Percentiles rank a stretch among this genome's conserved stretches.
Evolutionary conservation across 2,797 vertebrate species (phyloP).

Genomic region (Mormyrops attenuatus): DNA sequence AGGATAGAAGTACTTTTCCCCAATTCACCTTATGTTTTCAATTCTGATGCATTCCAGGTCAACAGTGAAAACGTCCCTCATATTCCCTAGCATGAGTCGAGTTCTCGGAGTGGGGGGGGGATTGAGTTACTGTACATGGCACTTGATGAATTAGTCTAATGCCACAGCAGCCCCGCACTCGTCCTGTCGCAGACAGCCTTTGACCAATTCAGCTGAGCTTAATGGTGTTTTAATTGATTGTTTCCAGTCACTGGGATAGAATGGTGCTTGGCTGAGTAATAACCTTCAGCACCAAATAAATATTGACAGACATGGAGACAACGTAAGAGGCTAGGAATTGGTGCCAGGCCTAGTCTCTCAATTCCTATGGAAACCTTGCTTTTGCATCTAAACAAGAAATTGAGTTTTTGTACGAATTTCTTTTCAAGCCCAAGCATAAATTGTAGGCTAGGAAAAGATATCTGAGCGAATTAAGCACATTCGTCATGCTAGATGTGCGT

Average conservation of each 20-base stretch:
- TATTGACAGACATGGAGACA: slow-evolving; percentile 45
- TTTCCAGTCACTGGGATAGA: slow-evolving; percentile 35
- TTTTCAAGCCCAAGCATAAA: neutral
- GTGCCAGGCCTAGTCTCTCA: neutral
- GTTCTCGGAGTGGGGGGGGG: neutral
- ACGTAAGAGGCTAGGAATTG: slow-evolving; percentile 37
- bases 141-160: slow-evolving; percentile 5
- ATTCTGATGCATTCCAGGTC: neutral
- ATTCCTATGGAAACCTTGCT: neutral
- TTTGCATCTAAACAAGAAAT: neutral
- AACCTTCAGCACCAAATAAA: slow-evolving; percentile 39
- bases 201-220: slow-evolving; percentile 39
- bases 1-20: neutral
- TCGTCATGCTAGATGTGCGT: slow-evolving; percentile 15
- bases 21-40: neutral
- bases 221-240: slow-evolving; percentile 57
- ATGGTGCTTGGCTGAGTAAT: slow-evolving; percentile 37
- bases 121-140: neutral
- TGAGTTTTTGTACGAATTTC: neutral
- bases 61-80: neutral
- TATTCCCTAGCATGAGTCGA: neutral
- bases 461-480: slow-evolving; percentile 17
- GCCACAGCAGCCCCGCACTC: neutral
- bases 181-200: slow-evolving; percentile 20
- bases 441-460: neutral